Evolutionary conservation across 2,888 invertebrate genomes (phyloP).

Genomic region (Odontothrips loti): DNA sequence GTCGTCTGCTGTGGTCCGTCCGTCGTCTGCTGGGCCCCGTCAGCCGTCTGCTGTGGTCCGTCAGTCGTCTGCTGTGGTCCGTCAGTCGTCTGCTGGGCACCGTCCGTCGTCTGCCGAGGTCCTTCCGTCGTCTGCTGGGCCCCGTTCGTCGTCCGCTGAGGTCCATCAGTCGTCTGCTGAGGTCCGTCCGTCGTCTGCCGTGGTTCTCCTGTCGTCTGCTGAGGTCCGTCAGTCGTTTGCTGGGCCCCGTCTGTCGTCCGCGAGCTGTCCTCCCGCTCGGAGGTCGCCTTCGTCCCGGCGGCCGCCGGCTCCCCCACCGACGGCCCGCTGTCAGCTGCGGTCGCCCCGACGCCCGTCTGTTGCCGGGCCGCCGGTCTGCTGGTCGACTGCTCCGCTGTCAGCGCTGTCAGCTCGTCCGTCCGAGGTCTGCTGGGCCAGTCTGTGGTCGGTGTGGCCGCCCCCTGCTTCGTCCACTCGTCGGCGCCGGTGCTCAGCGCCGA

Average conservation of each 20-base stretch:
- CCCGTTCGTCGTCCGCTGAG: no score
- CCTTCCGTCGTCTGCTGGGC: no score
- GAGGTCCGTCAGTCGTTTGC: not conserved
- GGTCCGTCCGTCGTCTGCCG: no score
- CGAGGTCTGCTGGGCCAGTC: not conserved
- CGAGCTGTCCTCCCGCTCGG: not conserved
- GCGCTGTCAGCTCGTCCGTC: not conserved
- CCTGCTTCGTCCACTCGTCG: not conserved
- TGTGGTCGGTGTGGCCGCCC: not conserved
- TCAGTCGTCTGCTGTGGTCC: no score
- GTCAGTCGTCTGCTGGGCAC: no score
- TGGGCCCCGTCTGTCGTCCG: not conserved
- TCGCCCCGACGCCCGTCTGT: not conserved
- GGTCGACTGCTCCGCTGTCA: not conserved
- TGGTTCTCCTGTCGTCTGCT: no score
- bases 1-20: constrained; percentile 28
- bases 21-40: not conserved
- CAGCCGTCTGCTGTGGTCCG: no score
- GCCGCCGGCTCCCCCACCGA: not conserved
- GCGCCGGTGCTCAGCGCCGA: not conserved
- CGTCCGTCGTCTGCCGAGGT: no score
- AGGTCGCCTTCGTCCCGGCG: not conserved
- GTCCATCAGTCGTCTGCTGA: no score
- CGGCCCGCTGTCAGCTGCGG: not conserved
- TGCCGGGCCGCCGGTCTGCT: not conserved